Conservation (phyloP, 2,888 invertebrate genomes). For the Bimastos eiseni region DNA sequence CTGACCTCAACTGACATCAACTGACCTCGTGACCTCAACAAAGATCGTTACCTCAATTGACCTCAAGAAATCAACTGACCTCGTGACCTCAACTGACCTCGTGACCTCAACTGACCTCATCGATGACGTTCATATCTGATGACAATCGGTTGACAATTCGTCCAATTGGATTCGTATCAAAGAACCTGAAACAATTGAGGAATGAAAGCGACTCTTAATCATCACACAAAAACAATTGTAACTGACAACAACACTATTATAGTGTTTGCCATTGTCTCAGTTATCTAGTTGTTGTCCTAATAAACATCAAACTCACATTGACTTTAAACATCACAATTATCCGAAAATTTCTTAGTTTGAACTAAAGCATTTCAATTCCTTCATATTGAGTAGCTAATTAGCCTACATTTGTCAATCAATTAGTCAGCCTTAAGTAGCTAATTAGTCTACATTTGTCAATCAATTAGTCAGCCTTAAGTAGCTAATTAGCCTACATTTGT, state of each 20-base stretch:
- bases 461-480: too few species aligned
- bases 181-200: slow-evolving; percentile 51
- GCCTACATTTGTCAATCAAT: too few species aligned
- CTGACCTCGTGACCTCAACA: too few species aligned
- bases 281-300: too few species aligned
- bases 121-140: slow-evolving; percentile 55
- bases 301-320: neutral
- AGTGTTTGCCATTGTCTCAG: neutral
- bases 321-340: neutral
- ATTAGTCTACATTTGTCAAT: too few species aligned
- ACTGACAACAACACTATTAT: neutral
- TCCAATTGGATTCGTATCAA: slow-evolving; percentile 59
- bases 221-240: neutral
- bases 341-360: too few species aligned
- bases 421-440: too few species aligned
- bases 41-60: too few species aligned
- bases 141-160: slow-evolving; percentile 59
- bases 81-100: too few species aligned
- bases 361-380: neutral
- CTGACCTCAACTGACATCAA: too few species aligned
- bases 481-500: too few species aligned
- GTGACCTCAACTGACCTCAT: slow-evolving; percentile 59
- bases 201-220: neutral
- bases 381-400: neutral
- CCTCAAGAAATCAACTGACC: too few species aligned